Base-by-base conservation (phyloP, 2,797 vertebrate genomes). In the Pitangus sulphuratus region DNA sequence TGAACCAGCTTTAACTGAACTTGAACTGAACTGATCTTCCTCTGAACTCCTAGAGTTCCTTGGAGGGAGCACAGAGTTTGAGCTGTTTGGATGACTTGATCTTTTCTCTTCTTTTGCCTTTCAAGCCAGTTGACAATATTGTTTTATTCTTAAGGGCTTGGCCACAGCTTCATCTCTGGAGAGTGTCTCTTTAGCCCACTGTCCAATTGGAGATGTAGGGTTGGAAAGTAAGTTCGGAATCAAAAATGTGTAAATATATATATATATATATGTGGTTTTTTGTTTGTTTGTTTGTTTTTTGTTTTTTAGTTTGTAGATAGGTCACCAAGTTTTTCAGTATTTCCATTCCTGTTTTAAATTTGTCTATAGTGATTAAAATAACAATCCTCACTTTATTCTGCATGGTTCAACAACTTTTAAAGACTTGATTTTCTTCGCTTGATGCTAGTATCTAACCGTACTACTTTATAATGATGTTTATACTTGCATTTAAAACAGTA, bases 181-280 rank as follows among this genome's bases (percentile, higher is more conserved):
- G 95, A 98, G 97, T 75, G 57, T 99, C 22, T 99, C 99, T 61
- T 97, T 99, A 96, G 98, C 99, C 62, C 97, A 98, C 95, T 99
- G 99, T 97, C 99, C 99, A 39, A 98, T 99, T 90, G 98, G 98
- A 96, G 99, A 99, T 92, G 97, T 98, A 88, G 99, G 99, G n/a
- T 97, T 99, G 79, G 98, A 99, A 97, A 98, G 99, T 99, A 96
- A 98, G 99, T 93, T 85, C 31, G 60, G 64, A 77, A 83, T 74
- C 9, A 68, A 90, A 87, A 84, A 19, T 0, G 0, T 71, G 12
- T 88, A 70, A 75, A 61, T 61, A 26, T n/a, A 2, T 86, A 5
- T 21, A 10, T 48, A 15, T 58, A n/a, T n/a, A n/a, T n/a, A n/a
- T n/a, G n/a, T n/a, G n/a, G n/a, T n/a, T n/a, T n/a, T n/a, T n/a